Conservation (phyloP, 2,113 vertebrate species). For the Oncorhynchus keta region DNA sequence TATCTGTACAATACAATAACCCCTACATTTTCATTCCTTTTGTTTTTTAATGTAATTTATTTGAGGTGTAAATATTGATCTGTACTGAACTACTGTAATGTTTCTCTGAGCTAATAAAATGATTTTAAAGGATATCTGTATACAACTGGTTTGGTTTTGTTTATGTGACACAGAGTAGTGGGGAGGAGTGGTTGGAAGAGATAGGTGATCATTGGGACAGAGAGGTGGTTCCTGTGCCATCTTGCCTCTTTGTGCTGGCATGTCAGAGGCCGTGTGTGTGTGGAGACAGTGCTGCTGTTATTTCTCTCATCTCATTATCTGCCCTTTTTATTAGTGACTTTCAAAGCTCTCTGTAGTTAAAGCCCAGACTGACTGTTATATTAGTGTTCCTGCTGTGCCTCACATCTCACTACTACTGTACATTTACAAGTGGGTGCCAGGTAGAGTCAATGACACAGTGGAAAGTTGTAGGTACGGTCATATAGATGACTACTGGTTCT, state of each 20-base stretch:
- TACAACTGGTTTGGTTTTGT: slow-evolving; percentile 19
- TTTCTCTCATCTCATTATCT: slow-evolving; percentile 45
- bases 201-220: neutral
- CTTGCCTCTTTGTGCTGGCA: neutral
- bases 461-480: too few species aligned
- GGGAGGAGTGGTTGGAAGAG: neutral
- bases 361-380: slow-evolving; percentile 34
- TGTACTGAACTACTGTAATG: slow-evolving; percentile 57
- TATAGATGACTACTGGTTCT: too few species aligned
- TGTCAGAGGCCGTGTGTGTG: too few species aligned
- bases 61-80: slow-evolving; percentile 70
- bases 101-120: slow-evolving; percentile 74
- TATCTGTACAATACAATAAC: slow-evolving; percentile 49
- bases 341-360: slow-evolving; percentile 1
- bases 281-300: neutral
- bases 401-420: neutral
- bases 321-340: slow-evolving; percentile 26
- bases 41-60: slow-evolving; percentile 70
- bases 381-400: slow-evolving; percentile 19
- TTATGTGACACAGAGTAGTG: neutral
- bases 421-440: too few species aligned
- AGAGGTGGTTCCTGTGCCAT: neutral
- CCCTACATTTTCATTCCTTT: slow-evolving; percentile 35
- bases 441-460: too few species aligned
- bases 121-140: slow-evolving; percentile 60